Evolutionary conservation across 1,140 invertebrate species (phyloP).

Genomic region (Macrostomum lignano): DNA sequence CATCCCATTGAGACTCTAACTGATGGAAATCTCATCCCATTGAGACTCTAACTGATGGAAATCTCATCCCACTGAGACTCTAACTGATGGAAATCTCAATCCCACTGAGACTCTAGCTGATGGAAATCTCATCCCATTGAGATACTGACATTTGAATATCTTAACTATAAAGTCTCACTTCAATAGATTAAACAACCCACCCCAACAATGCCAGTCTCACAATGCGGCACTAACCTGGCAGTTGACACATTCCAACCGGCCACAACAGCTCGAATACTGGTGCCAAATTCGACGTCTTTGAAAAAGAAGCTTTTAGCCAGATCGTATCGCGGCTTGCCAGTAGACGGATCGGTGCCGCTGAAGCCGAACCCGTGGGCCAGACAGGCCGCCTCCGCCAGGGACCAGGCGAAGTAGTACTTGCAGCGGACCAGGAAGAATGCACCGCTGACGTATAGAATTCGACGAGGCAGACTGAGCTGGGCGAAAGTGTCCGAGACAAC

Average conservation of each 20-base stretch:
- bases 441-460: background rate
- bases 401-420: conserved; percentile 90
- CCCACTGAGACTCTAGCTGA: too few relatives aligned
- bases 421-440: conserved; percentile 25
- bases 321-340: conserved; percentile 46
- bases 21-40: too few relatives aligned
- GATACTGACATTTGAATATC: too few relatives aligned
- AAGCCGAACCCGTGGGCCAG: conserved; percentile 73
- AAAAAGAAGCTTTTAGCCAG: conserved; percentile 63
- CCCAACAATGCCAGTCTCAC: too few relatives aligned
- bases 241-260: conserved; percentile 69
- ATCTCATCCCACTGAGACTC: too few relatives aligned
- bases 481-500: background rate
- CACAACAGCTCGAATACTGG: conserved; percentile 48
- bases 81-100: too few relatives aligned
- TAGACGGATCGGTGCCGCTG: conserved; percentile 42
- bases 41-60: too few relatives aligned
- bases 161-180: too few relatives aligned
- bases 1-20: too few relatives aligned
- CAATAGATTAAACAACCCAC: too few relatives aligned
- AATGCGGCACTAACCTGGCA: too few relatives aligned
- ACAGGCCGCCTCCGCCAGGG: conserved; percentile 60
- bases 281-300: conserved; percentile 52
- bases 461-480: background rate
- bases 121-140: too few relatives aligned